Base-by-base conservation (phyloP, 2,113 vertebrate species). In the Numenius arquata region DNA sequence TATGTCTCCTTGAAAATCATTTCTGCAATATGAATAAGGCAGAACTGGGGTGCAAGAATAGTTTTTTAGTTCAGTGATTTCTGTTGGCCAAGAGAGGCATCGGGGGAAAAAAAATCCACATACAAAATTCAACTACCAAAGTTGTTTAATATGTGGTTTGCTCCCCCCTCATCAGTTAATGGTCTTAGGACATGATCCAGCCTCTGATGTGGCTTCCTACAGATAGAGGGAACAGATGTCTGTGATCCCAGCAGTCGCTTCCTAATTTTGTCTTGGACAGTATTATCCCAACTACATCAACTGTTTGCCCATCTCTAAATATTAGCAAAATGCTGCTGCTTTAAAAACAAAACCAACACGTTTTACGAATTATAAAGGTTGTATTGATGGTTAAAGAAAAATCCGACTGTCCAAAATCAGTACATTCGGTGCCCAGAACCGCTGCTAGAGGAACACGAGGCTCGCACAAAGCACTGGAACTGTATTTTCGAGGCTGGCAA, bases 381-480 rank as follows among this genome's bases (percentile, higher is more conserved):
- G 19, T 3, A 62, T 23, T 16, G 27, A 21, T 12, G 21, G 23
- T 26, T 36, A 52, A 75, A 40, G 34, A 36, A 55, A 90, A 79
- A 34, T 0, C 13, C 14, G 26, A 40, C 16, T 6, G 0, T 9
- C 50, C 43, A 56, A 30, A 89, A 13, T 26, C 29, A 8, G n/a
- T 6, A 21, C 11, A 18, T 15, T 29, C 4, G 2, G 15, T 2
- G 14, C 14, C 21, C 23, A 43, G 43, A 79, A 45, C 53, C 22
- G 50, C 20, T 30, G 53, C 48, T 48, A 10, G 8, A 26, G 32
- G 22, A 47, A 55, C 9, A 20, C 0, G 0, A 65, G 50, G 15
- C 27, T 62, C 25, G 1, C 56, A 12, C 6, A 11, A 53, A 8
- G 26, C 13, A 16, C 36, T 9, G 12, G 45, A 62, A 59, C 20